Evolutionary conservation across 1,140 invertebrate genomes (phyloP), one percentile per base, ranked within the genome.

Genomic region (Vollenhovia emeryi): DNA sequence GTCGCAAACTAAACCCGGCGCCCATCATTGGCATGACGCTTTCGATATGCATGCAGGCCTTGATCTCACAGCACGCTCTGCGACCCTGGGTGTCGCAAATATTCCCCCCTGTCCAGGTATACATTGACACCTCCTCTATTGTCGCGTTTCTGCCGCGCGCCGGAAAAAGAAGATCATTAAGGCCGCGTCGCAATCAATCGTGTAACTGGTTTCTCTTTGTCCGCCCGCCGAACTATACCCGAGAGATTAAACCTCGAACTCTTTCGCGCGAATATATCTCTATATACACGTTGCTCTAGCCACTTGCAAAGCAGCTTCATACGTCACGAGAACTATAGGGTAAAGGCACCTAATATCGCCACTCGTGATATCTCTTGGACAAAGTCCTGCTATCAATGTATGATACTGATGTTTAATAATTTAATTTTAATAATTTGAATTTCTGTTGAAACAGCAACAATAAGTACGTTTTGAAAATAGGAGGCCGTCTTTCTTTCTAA

Each of bases 121-220:
- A 36, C 43, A 15, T 57, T 36, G 27, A 33, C 64, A 78, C 5
- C 59, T 71, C 43, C 59, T 71, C 43, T 43, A 82, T 71, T 82
- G 78, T 82, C 66, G 66, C 52, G 36, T 59, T 73, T 73, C 52
- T 69, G 3, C 18, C 7, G 50, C 5, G 13, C 15, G 8, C 52
- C 13, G 36, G 50, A 43, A 71, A 48, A 73, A 73, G n/a, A 57
- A 27, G 27, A 82, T 82, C 66, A 82, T 82, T 82, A 82, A 82
- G 66, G 78, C 15, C 55, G 30, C 30, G 8, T 60, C 69, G 57
- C 40, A n/a, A 7, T 13, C 43, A 52, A 84, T 84, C 71, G 45
- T 27, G 43, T 64, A 48, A 76, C 71, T 50, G 76, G 76, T 76
- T 84, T 84, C 33, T 52, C 43, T 64, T 84, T 76, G 71, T 84